phyloP scores from a whole-genome alignment of 2,113 vertebrate genomes.

The Etia nguti region DNA sequence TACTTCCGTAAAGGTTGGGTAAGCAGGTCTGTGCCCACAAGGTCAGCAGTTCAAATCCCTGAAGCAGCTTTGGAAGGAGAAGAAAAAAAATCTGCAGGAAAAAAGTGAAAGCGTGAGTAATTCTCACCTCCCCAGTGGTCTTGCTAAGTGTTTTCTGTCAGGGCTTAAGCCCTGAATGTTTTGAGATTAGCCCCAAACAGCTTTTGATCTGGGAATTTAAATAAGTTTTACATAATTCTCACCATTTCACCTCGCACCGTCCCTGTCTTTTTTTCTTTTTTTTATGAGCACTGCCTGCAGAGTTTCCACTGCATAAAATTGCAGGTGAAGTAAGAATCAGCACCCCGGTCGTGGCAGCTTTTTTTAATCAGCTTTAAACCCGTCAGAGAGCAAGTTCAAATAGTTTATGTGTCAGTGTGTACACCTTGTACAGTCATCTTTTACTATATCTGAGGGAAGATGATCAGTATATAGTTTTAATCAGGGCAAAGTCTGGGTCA shows the following conservation, averaged over 20 bases:
- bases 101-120: neutral
- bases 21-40: neutral
- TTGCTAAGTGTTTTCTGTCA: slow-evolving; percentile 33
- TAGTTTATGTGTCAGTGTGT: neutral
- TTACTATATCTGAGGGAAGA: neutral
- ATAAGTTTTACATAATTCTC: slow-evolving; percentile 31
- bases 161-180: slow-evolving; percentile 14
- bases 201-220: slow-evolving; percentile 38
- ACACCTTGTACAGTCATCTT: neutral
- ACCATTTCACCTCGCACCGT: neutral
- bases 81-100: neutral
- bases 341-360: neutral
- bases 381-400: neutral
- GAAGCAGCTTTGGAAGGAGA: neutral
- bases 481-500: neutral
- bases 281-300: neutral
- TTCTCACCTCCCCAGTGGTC: slow-evolving; percentile 24
- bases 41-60: slow-evolving; percentile 29
- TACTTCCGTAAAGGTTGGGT: neutral
- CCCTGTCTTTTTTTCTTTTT: neutral
- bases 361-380: neutral
- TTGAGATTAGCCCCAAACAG: slow-evolving; percentile 25
- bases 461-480: neutral
- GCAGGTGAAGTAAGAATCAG: neutral
- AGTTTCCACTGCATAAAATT: neutral